Base-by-base conservation (phyloP, 2,888 invertebrate genomes). In the Chymomyza caudatula region DNA sequence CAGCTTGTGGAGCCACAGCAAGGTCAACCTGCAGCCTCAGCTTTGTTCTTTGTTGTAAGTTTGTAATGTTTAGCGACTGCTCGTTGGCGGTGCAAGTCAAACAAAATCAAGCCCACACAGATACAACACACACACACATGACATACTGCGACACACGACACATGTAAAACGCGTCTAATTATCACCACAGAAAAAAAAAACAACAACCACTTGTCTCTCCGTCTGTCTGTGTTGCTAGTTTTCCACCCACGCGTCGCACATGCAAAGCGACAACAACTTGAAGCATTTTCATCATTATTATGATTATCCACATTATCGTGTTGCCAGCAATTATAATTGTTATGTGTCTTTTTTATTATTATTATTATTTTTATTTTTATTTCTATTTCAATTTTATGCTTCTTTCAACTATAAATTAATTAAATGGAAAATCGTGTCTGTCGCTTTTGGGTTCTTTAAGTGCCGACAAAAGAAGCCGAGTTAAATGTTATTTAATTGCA, bases 351-450 rank as follows among this genome's bases (percentile, higher is more conserved):
- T 20, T 22, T 19, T 43, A 20, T 15, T 19, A 13, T 42, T 43
- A 57, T 42, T 43, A 6, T 57, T 19, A 44, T 43, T 57, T 43
- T 13, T 17, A 54, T 22, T 19, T 43, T 42, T 43, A 57, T 42
- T 43, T 19, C 43, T 19, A 44, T 43, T 57, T 43, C 15, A 17
- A 47, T 2, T 47, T 42, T 43, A 17, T 54, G n/a, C 25, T 54
- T 56, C 66, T 19, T 57, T 57, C 69, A 66, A 65, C 73, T 77
- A 84, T 86, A 86, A 81, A 81, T 81, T 86, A 86, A 81, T 81
- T 81, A 85, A 81, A 86, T 74, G 78, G 76, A 81, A 84, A 82
- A 81, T 82, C 81, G 82, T 86, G 86, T 70, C 69, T 69, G 72
- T 73, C 77, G 60, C 60, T 65, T 64, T 23, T 44, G 58, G 42